These are phyloP conservation scores for Larimichthys crocea DNA, from an alignment of 2,113 vertebrate species.

Conservation along the genomic window DNA sequence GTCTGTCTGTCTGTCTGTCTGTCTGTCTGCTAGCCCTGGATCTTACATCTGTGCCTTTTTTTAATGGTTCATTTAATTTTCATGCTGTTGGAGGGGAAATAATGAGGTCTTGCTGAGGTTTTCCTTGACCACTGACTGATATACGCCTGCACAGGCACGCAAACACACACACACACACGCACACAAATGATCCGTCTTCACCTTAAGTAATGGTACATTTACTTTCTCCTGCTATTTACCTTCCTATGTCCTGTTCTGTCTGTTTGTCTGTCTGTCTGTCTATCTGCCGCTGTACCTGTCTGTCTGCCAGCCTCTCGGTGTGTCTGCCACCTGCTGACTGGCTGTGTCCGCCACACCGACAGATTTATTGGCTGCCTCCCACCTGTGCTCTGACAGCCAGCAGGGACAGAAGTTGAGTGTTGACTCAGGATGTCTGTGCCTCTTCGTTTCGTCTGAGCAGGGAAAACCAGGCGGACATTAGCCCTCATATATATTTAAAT, in stretches of 20 bases:
- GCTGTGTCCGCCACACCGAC: slow-evolving; percentile 22
- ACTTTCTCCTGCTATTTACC: slow-evolving; percentile 4
- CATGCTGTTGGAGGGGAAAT: slow-evolving; percentile 41
- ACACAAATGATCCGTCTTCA: neutral
- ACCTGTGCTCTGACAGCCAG: slow-evolving; percentile 47
- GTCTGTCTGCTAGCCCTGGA: neutral
- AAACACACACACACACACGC: neutral
- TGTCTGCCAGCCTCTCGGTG: neutral
- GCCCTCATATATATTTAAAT: slow-evolving; percentile 6
- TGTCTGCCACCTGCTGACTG: slow-evolving; percentile 41
- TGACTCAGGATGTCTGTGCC: slow-evolving; percentile 40
- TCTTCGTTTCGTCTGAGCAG: slow-evolving; percentile 13
- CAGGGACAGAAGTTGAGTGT: slow-evolving; percentile 41
- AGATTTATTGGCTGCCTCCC: slow-evolving; percentile 60
- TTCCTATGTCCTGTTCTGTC: neutral
- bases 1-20: neutral
- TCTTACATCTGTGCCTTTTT: neutral
- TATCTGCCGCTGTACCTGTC: neutral
- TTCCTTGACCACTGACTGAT: slow-evolving; percentile 17
- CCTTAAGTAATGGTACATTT: neutral
- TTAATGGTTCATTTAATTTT: slow-evolving; percentile 26
- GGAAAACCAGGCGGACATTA: slow-evolving; percentile 21
- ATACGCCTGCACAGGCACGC: neutral
- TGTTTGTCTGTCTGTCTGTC: neutral
- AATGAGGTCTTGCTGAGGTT: slow-evolving; percentile 44